Conservation (phyloP, 2,888 invertebrate genomes). For the Suillia variegata region DNA sequence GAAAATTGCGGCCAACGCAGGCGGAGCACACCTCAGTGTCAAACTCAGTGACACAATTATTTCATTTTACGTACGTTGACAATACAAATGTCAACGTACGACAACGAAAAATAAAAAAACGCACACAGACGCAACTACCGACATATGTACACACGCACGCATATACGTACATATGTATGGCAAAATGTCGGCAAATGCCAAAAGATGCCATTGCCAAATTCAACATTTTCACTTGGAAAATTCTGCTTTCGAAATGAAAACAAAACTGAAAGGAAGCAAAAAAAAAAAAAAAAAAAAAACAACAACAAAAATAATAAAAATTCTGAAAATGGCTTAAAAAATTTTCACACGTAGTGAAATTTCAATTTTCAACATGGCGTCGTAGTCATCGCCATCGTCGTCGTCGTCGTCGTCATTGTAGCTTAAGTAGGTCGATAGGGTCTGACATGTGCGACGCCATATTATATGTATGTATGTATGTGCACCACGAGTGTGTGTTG, state of each 20-base stretch:
- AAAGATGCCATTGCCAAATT: not conserved
- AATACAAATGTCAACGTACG: not conserved
- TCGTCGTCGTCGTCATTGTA: not conserved
- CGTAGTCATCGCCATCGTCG: not conserved
- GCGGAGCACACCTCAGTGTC: not conserved
- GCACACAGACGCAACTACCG: too few species aligned
- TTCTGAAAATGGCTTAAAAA: constrained; percentile 8
- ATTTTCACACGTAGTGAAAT: constrained; percentile 23
- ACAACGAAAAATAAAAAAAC: not conserved
- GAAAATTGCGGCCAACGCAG: too few species aligned
- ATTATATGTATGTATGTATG: not conserved
- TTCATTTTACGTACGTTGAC: not conserved
- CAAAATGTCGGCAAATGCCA: not conserved
- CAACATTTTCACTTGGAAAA: not conserved
- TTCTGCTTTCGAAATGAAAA: too few species aligned
- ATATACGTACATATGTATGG: not conserved
- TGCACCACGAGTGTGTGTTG: too few species aligned
- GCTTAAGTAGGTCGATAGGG: constrained; percentile 9
- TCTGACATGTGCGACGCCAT: constrained; percentile 1
- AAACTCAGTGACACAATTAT: constrained; percentile 1
- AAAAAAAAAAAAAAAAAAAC: not conserved
- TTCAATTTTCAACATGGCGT: constrained; percentile 22
- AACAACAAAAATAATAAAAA: not conserved
- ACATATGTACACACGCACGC: not conserved
- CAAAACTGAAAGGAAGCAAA: too few species aligned